These are phyloP conservation scores for Diglossa cyanea DNA, from an alignment of 2,797 vertebrate species.

Conservation along the genomic window DNA sequence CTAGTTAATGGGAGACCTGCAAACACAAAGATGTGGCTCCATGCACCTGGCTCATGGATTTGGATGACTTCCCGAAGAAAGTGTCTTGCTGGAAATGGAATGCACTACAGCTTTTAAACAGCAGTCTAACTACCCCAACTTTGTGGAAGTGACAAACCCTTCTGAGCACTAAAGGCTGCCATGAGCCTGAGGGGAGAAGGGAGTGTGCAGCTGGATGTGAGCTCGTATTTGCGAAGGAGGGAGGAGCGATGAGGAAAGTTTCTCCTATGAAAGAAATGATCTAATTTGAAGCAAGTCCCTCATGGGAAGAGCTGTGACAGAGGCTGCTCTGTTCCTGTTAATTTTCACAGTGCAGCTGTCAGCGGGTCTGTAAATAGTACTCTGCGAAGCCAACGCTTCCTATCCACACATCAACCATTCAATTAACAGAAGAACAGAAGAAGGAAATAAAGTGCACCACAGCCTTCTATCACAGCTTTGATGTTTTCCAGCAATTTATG, in stretches of 20 bases:
- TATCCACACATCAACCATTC: constrained; percentile 78
- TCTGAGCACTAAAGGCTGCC: not conserved
- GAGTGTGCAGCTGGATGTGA: constrained; percentile 13
- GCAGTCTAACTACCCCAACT: not conserved
- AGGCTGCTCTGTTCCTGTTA: constrained; percentile 73
- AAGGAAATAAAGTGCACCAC: constrained; percentile 73
- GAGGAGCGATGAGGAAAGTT: constrained; percentile 23
- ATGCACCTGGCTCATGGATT: accelerated
- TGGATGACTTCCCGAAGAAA: not conserved
- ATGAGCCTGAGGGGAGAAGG: not conserved
- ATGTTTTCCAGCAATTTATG: constrained; percentile 77
- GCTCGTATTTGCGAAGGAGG: not conserved
- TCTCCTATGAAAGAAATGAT: constrained; percentile 64
- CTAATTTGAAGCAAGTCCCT: constrained; percentile 70
- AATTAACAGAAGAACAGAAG: constrained; percentile 77
- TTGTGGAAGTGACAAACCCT: not conserved
- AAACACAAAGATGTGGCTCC: not conserved
- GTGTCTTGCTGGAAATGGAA: not conserved
- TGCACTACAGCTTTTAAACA: not conserved
- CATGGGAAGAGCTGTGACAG: constrained; percentile 67
- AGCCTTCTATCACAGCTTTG: constrained; percentile 72
- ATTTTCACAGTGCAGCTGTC: constrained; percentile 77
- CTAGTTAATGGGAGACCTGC: not conserved
- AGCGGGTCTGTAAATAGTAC: constrained; percentile 75
- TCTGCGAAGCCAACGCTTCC: constrained; percentile 70